These are phyloP conservation scores for Schlechtendalia chinensis DNA, from an alignment of 1,140 invertebrate genomes.

Conservation along the genomic window DNA sequence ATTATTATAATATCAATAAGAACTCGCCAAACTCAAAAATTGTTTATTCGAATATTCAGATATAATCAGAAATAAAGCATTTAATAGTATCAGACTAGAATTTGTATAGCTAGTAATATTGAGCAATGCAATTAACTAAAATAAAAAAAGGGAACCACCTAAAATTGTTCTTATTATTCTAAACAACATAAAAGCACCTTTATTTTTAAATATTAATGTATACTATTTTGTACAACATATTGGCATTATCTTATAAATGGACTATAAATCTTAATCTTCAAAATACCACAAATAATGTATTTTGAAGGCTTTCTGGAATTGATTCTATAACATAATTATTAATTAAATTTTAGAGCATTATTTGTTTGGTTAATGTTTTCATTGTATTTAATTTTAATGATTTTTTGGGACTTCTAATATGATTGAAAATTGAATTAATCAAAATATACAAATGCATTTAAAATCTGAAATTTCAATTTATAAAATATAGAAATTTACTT, in stretches of 20 bases:
- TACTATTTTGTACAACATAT: constrained; percentile 31
- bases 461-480: not conserved
- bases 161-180: constrained; percentile 30
- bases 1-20: not conserved
- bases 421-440: not conserved
- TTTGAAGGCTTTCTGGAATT: not conserved
- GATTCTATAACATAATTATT: constrained; percentile 2
- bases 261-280: constrained; percentile 12
- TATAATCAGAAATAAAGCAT: constrained; percentile 23
- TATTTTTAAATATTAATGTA: constrained; percentile 3
- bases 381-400: constrained; percentile 2
- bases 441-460: not conserved
- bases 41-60: not conserved
- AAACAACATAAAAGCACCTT: constrained; percentile 40
- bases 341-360: constrained; percentile 16
- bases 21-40: constrained; percentile 18
- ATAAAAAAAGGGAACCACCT: constrained; percentile 16
- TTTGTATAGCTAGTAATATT: constrained; percentile 15
- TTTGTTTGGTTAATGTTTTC: not conserved
- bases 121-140: constrained; percentile 36
- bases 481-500: constrained; percentile 1
- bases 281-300: not conserved
- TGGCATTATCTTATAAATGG: constrained; percentile 3
- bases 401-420: not conserved
- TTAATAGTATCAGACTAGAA: constrained; percentile 22